Evolutionary conservation across 2,888 invertebrate species (phyloP), one percentile per base, ranked within the genome.

Genomic region (Dinocampus coccinellae): DNA sequence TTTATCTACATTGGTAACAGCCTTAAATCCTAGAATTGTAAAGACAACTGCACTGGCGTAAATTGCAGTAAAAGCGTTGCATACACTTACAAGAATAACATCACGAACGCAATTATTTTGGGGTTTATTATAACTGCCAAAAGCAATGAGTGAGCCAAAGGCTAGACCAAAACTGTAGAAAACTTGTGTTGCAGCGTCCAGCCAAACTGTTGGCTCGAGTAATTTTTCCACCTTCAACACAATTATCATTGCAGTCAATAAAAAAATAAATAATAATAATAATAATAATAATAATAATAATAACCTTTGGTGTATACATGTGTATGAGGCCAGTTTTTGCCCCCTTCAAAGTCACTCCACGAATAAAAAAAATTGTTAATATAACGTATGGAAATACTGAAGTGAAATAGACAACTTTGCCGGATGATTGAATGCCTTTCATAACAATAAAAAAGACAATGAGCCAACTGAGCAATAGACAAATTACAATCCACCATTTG

Each of bases 341-440:
- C 20, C 97, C 97, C 67, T 94, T 93, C 77, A 97, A 88, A 11
- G 96, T 96, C 78, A 97, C 92, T 58, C 97, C 97, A 69, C 97
- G 91, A 76, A 97, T 90, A 89, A 98, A 97, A 91, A 98, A 98
- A 83, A 97, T 97, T 36, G 97, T 96, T 79, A 98, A 91, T 77
- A 98, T 97, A 73, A 94, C 89, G 89, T 98, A 98, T 1, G 98
- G 98, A 88, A 98, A 98, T 84, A 97, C 91, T 1, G 98, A 97
- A 11, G 98, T 98, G 88, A 98, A 95, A 88, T 97, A 97, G 76
- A 97, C 96, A 83, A 97, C 96, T 92, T 97, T 97, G 82, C 97
- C 97, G 76, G 97, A 97, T 81, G 97, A 97, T 89, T 97, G 97
- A 76, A 98, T 97, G 61, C 97, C 97, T 88, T 96, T 96, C 95